Percentiles rank a stretch among this genome's conserved stretches.
Conservation (phyloP, 2,797 vertebrate species). For the Falco columbarius region DNA sequence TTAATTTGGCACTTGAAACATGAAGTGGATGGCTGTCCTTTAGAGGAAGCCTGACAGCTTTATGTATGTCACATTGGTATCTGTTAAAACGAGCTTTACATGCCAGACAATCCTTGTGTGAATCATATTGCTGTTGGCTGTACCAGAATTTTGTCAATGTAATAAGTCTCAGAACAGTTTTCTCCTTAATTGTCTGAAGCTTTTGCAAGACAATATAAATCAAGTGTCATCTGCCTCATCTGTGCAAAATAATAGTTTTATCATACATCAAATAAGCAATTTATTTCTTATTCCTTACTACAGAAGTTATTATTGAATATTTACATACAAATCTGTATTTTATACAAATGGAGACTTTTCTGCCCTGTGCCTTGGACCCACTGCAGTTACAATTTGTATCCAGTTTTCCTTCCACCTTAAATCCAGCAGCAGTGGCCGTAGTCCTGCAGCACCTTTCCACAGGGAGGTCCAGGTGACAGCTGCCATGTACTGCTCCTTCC, state of each 20-base stretch:
- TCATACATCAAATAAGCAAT: conserved; percentile 24
- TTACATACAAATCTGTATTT: conserved; percentile 34
- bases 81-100: conserved; percentile 67
- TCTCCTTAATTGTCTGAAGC: conserved; percentile 57
- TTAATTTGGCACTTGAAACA: conserved; percentile 77
- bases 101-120: conserved; percentile 70
- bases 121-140: conserved; percentile 65
- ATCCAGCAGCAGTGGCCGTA: fast-evolving
- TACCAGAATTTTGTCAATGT: conserved; percentile 58
- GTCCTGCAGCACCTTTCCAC: neutral
- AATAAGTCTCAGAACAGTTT: conserved; percentile 59
- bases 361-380: neutral
- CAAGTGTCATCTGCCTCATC: conserved; percentile 47
- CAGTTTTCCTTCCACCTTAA: neutral
- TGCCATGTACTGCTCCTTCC: neutral
- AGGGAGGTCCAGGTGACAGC: neutral
- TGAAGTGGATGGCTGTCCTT: conserved; percentile 71
- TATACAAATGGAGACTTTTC: conserved; percentile 10
- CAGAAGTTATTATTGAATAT: conserved; percentile 19
- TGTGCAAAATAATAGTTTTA: conserved; percentile 28
- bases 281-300: conserved; percentile 29
- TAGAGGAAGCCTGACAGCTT: conserved; percentile 75
- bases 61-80: conserved; percentile 70
- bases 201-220: conserved; percentile 52
- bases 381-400: neutral